Base-by-base conservation (phyloP, 2,888 invertebrate species). In the Bombylius major region DNA sequence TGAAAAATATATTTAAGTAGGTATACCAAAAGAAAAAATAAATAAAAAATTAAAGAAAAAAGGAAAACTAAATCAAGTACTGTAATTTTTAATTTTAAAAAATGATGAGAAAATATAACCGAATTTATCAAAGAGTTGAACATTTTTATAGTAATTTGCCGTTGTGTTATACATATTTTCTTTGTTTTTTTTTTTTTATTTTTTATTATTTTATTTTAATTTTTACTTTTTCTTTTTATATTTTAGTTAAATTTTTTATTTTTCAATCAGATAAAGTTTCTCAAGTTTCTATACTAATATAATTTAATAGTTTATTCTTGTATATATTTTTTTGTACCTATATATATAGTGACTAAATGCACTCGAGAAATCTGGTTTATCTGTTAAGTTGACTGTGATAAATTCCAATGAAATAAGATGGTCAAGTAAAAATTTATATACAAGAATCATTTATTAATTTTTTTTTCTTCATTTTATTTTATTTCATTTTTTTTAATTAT, bases 201-300 rank as follows among this genome's bases (percentile, higher is more conserved):
- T 9, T 36, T 9, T 8, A 8, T 36, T 36, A 36, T 8, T 6
- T 36, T 23, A 23, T 42, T 42, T 8, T 6, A 4, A 1, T 42
- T 42, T 42, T 36, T 42, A 8, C 12, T 42, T 23, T 23, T 23
- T 23, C 23, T 23, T 23, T 23, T 23, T 23, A n/a, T 50, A 49
- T 50, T 50, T 32, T 50, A 49, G 54, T 54, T 54, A 50, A 45
- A 34, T 32, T 54, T 54, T 54, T 46, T 55, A 55, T 55, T 50
- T 55, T 55, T 51, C 50, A 55, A 55, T 55, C 55, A 55, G 55
- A 55, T 55, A 55, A 55, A 46, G 9, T 46, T 52, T 33, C 46
- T 23, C 33, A 32, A 45, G 45, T 34, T n/a, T 4, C 44, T 51
- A 42, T 39, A 44, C 33, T 23, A 23, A 23, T 23, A 23, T 23